Percentiles rank a stretch among this genome's conserved stretches.
Evolutionary conservation across 1,140 invertebrate species (phyloP).

Genomic region (Latrodectus geometricus): DNA sequence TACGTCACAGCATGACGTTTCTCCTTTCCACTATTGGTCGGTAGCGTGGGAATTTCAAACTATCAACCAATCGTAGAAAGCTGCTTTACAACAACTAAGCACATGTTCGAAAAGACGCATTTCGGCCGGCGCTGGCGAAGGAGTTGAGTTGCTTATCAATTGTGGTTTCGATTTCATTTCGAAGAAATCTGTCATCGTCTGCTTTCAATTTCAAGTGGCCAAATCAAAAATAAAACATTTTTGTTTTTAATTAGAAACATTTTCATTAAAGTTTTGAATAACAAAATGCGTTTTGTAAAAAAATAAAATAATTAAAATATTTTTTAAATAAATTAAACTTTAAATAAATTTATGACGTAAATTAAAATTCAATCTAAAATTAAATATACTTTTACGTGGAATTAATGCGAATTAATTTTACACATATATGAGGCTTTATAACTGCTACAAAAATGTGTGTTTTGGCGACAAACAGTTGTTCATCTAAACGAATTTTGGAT

Average conservation of each 20-base stretch:
- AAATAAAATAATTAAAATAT: too few relatives aligned
- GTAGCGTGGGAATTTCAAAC: conserved; percentile 60
- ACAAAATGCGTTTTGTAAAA: too few relatives aligned
- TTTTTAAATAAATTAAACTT: too few relatives aligned
- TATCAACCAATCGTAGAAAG: conserved; percentile 41
- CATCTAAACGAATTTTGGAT: neutral
- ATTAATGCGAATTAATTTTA: neutral
- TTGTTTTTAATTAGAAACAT: too few relatives aligned
- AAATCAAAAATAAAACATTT: too few relatives aligned
- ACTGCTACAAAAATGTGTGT: neutral
- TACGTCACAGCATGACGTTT: conserved; percentile 47
- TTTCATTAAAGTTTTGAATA: too few relatives aligned
- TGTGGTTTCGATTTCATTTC: conserved; percentile 29
- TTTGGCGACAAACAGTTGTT: neutral
- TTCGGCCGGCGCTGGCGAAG: conserved; percentile 46
- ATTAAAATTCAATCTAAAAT: too few relatives aligned
- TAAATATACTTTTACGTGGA: too few relatives aligned
- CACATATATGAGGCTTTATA: neutral
- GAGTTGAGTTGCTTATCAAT: conserved; percentile 34
- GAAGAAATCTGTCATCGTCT: neutral
- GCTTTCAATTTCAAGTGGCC: neutral
- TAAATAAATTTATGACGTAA: too few relatives aligned
- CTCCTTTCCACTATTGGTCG: conserved; percentile 49
- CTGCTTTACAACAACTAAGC: conserved; percentile 35
- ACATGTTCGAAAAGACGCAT: conserved; percentile 55